Conservation (phyloP, 1,140 invertebrate genomes). For the Penaeus vannamei region DNA sequence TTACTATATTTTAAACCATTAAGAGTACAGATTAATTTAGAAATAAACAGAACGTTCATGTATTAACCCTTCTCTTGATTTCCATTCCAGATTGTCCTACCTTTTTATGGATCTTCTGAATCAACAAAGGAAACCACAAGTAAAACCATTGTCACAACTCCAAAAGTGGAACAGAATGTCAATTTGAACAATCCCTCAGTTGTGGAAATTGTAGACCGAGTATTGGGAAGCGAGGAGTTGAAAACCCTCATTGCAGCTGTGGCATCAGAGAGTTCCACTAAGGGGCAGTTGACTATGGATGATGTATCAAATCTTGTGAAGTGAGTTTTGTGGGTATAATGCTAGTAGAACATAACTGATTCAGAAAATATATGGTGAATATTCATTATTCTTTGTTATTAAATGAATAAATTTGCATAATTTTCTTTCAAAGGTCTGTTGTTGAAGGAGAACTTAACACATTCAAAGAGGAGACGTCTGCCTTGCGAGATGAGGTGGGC, state of each 20-base stretch:
- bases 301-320: slow-evolving; percentile 37
- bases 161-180: neutral
- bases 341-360: no score
- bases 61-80: no score
- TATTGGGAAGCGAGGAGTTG: slow-evolving; percentile 45
- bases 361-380: no score
- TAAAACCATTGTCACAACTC: neutral
- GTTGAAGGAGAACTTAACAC: slow-evolving; percentile 37
- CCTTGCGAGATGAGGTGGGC: slow-evolving; percentile 1
- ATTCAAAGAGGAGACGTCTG: slow-evolving; percentile 34
- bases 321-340: slow-evolving; percentile 23
- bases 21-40: no score
- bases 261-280: slow-evolving; percentile 27
- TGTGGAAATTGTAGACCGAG: slow-evolving; percentile 44
- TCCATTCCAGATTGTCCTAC: slow-evolving; percentile 18
- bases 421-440: slow-evolving; percentile 25
- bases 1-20: neutral
- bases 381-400: no score
- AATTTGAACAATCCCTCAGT: neutral
- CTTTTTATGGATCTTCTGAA: slow-evolving; percentile 1
- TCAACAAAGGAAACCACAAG: neutral
- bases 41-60: no score
- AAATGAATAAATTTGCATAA: neutral
- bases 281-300: slow-evolving; percentile 33
- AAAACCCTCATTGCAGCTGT: slow-evolving; percentile 42